Conservation (phyloP, 1,140 invertebrate genomes). For the Theocolax elegans region DNA sequence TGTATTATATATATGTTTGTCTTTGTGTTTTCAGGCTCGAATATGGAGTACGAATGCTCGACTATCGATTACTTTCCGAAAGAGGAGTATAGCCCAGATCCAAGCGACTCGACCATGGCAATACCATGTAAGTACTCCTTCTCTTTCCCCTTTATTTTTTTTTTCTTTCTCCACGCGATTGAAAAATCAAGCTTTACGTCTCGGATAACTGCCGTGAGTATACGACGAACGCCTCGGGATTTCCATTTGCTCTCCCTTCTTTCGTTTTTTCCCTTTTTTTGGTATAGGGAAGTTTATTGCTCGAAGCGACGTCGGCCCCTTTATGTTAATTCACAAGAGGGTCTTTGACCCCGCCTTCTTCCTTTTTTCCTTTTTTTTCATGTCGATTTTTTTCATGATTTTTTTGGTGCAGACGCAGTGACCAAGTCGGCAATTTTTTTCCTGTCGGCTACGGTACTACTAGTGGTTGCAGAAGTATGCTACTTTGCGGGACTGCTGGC, state of each 20-base stretch:
- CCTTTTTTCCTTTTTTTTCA: background rate
- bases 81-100: constrained; percentile 85
- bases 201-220: background rate
- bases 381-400: background rate
- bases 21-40: constrained; percentile 48
- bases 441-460: constrained; percentile 71
- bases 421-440: constrained; percentile 77
- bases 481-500: constrained; percentile 72
- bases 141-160: background rate
- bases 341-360: background rate
- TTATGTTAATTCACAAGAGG: background rate
- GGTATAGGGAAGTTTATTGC: background rate
- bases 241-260: background rate
- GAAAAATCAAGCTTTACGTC: constrained; percentile 26
- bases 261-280: background rate
- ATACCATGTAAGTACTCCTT: constrained; percentile 83
- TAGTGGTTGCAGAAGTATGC: constrained; percentile 74
- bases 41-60: constrained; percentile 73
- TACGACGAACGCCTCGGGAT: background rate
- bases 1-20: constrained; percentile 16
- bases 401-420: constrained; percentile 71
- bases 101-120: constrained; percentile 86
- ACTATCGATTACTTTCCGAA: constrained; percentile 88
- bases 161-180: background rate
- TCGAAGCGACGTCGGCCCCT: background rate